A percentile compares a stretch with the other conserved stretches of the same genome.
phyloP scores from a whole-genome alignment of 2,113 vertebrate genomes.

The Prolemur simus region DNA sequence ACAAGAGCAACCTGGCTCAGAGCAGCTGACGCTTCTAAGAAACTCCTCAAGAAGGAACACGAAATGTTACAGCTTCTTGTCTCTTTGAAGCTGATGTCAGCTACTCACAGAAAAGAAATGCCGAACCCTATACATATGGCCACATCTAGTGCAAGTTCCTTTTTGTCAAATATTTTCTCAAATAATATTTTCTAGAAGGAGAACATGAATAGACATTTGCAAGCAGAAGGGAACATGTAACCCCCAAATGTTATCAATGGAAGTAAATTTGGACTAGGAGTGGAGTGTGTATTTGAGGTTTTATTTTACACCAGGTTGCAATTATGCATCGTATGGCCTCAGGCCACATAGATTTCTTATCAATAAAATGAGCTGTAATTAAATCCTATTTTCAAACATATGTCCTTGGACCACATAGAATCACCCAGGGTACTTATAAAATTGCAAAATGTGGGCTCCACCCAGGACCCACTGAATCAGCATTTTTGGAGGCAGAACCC shows the following conservation, averaged over 20 bases:
- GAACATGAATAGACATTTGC: not conserved
- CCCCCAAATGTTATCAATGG: not conserved
- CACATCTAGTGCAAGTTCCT: not conserved
- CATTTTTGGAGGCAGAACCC: not conserved
- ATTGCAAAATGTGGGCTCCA: not conserved
- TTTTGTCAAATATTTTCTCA: constrained; percentile 31
- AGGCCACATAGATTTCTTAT: not conserved
- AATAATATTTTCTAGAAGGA: not conserved
- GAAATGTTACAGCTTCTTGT: not conserved
- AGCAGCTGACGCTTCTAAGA: not conserved
- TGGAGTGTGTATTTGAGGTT: not conserved
- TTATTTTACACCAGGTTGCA: not conserved
- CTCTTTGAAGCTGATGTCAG: not conserved
- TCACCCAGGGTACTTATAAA: not conserved
- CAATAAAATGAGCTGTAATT: not conserved
- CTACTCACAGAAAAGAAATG: not conserved
- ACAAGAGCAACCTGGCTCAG: not conserved
- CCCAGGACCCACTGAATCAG: not conserved
- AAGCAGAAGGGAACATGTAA: not conserved
- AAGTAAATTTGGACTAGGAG: not conserved
- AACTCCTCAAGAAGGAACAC: not conserved
- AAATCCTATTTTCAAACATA: not conserved
- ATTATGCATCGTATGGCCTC: not conserved
- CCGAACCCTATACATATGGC: not conserved
- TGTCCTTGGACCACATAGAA: not conserved